These are phyloP conservation scores for Notocelia uddmanniana DNA, from an alignment of 2,888 invertebrate species.

Conservation along the genomic window DNA sequence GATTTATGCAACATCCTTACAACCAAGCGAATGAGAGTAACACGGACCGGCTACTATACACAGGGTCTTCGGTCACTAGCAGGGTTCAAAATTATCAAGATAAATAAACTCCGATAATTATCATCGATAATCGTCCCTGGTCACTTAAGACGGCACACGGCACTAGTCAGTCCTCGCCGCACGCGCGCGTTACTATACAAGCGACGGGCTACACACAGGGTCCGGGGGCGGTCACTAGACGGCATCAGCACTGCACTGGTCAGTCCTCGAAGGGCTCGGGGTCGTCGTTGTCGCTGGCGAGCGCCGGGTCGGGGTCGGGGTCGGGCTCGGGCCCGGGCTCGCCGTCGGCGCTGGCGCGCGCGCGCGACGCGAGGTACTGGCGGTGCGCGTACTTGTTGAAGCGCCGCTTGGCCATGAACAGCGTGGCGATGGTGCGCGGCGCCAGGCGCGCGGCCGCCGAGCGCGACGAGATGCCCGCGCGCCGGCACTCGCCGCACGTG, in stretches of 20 bases:
- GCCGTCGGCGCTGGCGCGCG: slow-evolving; percentile 52
- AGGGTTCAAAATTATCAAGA: no score
- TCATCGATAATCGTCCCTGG: no score
- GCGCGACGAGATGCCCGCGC: slow-evolving; percentile 82
- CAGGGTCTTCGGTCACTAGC: slow-evolving; percentile 11
- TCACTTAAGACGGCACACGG: no score
- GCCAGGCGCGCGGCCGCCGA: slow-evolving; percentile 80
- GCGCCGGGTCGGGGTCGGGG: slow-evolving; percentile 24
- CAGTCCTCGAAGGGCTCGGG: slow-evolving; percentile 46
- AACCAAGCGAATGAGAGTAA: slow-evolving; percentile 77
- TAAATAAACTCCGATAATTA: no score
- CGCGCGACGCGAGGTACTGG: slow-evolving; percentile 70
- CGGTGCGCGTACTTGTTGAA: slow-evolving; percentile 85
- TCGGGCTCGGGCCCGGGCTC: slow-evolving; percentile 39
- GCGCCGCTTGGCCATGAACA: slow-evolving; percentile 84
- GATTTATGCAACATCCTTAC: slow-evolving; percentile 82
- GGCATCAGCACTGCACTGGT: not conserved
- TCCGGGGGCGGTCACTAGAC: no score
- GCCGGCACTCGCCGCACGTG: slow-evolving; percentile 82
- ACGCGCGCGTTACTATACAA: no score
- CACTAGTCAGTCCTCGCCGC: no score
- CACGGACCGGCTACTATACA: slow-evolving; percentile 57
- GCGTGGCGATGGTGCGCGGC: slow-evolving; percentile 82
- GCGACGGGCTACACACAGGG: no score
- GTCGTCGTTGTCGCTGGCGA: slow-evolving; percentile 48